Evolutionary conservation across 2,888 invertebrate genomes (phyloP), one percentile per base, ranked within the genome.

Genomic region (Microctonus aethiopoides): DNA sequence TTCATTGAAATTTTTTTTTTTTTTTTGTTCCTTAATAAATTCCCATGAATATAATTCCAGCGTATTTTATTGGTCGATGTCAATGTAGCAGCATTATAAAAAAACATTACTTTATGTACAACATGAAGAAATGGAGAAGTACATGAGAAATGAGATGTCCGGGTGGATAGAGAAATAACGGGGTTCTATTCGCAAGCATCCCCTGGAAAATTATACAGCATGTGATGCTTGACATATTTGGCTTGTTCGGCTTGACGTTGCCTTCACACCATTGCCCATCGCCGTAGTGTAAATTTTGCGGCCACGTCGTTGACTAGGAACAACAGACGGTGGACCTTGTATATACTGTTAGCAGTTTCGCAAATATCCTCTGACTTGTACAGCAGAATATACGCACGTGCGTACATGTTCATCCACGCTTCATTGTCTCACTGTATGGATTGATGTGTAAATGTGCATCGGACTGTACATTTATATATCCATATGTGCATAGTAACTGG

Each of bases 151-250:
- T 32, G 32, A 24, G 20, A 51, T 20, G 11, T 24, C 36, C 36
- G 51, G 5, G 56, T 29, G 34, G 22, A 10, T 51, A 68, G 57
- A 66, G 57, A 20, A n/a, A 46, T 46, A 16, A 46, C 20, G 46
- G 16, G 4, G 9, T 16, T 46, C 29, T 29, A 29, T 54, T 26
- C 22, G 20, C 11, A 51, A 16, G 13, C 39, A 54, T 54, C 36
- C 54, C 61, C 73, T 68, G 73, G 72, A 75, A 74, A 75, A 75
- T 74, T 75, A 74, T 70, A 74, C 52, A 52, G 34, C 66, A 65
- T 70, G 66, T 70, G 66, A 71, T 72, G 67, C 57, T 67, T 68
- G 72, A 66, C 71, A 52, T 65, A 34, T n/a, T 54, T 61, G 61
- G 39, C 64, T 51, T 54, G 36, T 46, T 51, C 34, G 52, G 52